A percentile compares a stretch with the other conserved stretches of the same genome.
Evolutionary conservation across 64 coral and sea anemone species (phyloP).

Genomic region (Orbicella faveolata): DNA sequence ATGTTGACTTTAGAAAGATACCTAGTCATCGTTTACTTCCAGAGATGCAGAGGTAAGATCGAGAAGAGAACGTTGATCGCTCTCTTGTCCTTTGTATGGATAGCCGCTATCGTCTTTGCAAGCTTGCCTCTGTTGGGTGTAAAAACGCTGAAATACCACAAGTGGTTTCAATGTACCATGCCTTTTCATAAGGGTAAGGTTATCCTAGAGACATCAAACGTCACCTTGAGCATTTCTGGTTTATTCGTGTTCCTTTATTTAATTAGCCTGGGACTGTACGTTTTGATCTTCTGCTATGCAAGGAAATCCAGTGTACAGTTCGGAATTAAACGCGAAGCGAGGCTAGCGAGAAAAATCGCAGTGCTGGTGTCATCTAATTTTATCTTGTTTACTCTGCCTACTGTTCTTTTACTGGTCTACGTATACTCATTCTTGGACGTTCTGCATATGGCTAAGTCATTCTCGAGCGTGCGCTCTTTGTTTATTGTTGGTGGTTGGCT

Average conservation of each 20-base stretch:
- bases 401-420: conserved; percentile 49
- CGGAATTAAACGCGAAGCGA: conserved; percentile 55
- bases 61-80: conserved; percentile 32
- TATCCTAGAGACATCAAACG: not conserved
- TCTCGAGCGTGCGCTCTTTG: conserved; percentile 32
- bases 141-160: conserved; percentile 55
- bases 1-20: conserved; percentile 79
- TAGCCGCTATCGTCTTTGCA: conserved; percentile 25
- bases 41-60: conserved; percentile 44
- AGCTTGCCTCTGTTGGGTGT: conserved; percentile 63
- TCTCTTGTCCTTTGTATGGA: conserved; percentile 29
- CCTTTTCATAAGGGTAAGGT: conserved; percentile 38
- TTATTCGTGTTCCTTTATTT: conserved; percentile 20
- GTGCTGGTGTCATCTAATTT: conserved; percentile 45
- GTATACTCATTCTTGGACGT: conserved; percentile 44
- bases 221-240: conserved; percentile 24
- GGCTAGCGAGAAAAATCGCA: conserved; percentile 38
- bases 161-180: conserved; percentile 74
- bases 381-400: conserved; percentile 50
- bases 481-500: conserved; percentile 58
- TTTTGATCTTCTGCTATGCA: conserved; percentile 40
- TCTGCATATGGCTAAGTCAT: conserved; percentile 15
- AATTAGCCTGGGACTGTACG: conserved; percentile 25
- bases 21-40: conserved; percentile 62
- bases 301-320: conserved; percentile 21